Evolutionary conservation across 2,113 vertebrate species (phyloP), one percentile per base, ranked within the genome.

Genomic region (Ophiodon elongatus): DNA sequence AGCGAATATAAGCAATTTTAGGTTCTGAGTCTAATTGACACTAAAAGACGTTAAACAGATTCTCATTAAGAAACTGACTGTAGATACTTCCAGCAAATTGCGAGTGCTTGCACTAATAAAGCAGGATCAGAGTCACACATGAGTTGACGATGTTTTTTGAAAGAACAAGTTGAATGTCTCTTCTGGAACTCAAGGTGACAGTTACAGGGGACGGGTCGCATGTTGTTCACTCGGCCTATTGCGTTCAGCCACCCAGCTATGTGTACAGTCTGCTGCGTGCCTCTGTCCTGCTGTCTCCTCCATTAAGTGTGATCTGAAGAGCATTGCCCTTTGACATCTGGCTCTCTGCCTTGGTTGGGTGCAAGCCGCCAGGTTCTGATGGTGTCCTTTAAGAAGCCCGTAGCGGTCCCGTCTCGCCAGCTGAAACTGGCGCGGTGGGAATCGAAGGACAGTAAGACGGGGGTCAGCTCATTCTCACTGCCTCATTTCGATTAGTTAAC

Each of bases 321-420:
- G 45, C 29, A 3, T 23, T 45, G 10, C 65, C n/a, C 31, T 76
- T 66, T 71, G 66, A 83, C 43, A 63, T 67, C 56, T 84, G 62
- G 64, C 67, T 77, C 29, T 63, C 29, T 39, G 56, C 64, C 45
- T 5, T 23, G 13, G 41, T n/a, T 27, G 56, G n/a, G 57, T 74
- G 74, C 64, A 19, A 23, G 10, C 64, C 70, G 33, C 75, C 75
- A 79, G 70, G 13, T 31, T 65, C 45, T 29, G 9, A 33, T 71
- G 39, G 19, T 33, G 31, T 60, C 39, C 27, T 74, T 64, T 57
- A 35, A n/a, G 29, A 29, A 59, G 8, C n/a, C 23, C n/a, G 52
- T 72, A 15, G 29, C 31, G 4, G 31, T 27, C 39, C 29, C 29
- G 4, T n/a, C 14, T 9, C 2, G 4, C 0, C 19, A 39, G 29